Base-by-base conservation (phyloP, 2,888 invertebrate genomes). In the Megamerina dolium region DNA sequence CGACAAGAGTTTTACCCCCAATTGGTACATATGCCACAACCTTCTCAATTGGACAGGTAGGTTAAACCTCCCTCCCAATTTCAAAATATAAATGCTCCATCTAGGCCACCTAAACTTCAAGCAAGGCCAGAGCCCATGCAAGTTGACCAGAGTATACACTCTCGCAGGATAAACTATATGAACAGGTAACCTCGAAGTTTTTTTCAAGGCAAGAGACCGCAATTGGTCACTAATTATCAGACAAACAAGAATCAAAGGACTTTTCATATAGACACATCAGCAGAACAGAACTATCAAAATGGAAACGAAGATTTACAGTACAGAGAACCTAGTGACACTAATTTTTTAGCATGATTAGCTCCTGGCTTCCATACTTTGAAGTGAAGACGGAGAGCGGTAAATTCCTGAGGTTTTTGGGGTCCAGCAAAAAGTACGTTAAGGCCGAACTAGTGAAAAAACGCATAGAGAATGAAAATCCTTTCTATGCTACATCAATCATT, bases 341-440 rank as follows among this genome's bases (percentile, higher is more conserved):
- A 45, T 44, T 45, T n/a, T n/a, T n/a, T n/a, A n/a, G n/a, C n/a
- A n/a, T n/a, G n/a, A n/a, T n/a, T n/a, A n/a, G n/a, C n/a, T n/a
- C n/a, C n/a, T n/a, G n/a, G n/a, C n/a, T 40, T 10, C 45, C 41
- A 13, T 45, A 45, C n/a, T 36, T 41, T 17, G 45, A 45, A 30
- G 41, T 41, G 16, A 34, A 14, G 29, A 37, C 20, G 33, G 45
- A 45, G 35, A 41, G 41, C 35, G 32, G 29, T 9, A 19, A 32
- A 13, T 32, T 26, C 16, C 20, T 42, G 14, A 42, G 36, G 29
- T 35, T 41, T n/a, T n/a, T n/a, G n/a, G n/a, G n/a, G n/a, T 45
- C 18, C 17, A n/a, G 23, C 23, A 44, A 23, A 35, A 44, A 40
- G 13, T 32, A 45, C 19, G 19, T 41, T 3, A 41, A 41, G 21